phyloP scores from a whole-genome alignment of 2,888 invertebrate species.

The Proisotoma minuta region DNA sequence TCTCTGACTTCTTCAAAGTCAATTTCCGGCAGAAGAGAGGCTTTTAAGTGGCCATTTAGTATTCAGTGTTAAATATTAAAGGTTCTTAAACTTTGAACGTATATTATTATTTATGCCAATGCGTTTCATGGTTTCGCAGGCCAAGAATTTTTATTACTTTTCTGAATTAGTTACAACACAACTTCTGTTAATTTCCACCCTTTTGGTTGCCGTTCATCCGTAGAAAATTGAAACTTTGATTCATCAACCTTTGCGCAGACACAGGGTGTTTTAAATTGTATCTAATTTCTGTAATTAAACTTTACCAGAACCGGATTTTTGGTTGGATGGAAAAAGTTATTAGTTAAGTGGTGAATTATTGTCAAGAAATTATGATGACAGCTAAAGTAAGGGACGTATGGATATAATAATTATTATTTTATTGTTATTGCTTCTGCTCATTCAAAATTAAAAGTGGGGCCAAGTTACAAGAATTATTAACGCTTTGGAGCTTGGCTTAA shows the following conservation, averaged over 20 bases:
- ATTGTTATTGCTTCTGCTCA: slow-evolving; percentile 5
- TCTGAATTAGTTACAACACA: slow-evolving; percentile 10
- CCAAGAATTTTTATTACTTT: slow-evolving; percentile 13
- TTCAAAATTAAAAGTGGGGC: too few relatives aligned
- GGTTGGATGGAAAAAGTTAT: background rate
- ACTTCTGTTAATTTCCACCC: background rate
- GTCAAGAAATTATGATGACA: slow-evolving; percentile 16
- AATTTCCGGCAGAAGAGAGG: slow-evolving; percentile 11
- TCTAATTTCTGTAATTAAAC: too few relatives aligned
- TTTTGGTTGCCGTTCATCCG: background rate
- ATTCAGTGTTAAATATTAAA: slow-evolving; percentile 10
- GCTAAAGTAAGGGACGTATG: slow-evolving; percentile 15
- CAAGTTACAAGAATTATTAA: too few relatives aligned
- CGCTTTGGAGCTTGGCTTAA: too few relatives aligned
- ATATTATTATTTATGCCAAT: slow-evolving; percentile 7
- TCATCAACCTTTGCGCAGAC: too few relatives aligned
- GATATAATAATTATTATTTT: slow-evolving; percentile 5
- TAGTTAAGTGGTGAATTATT: slow-evolving; percentile 13
- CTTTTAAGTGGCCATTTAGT: slow-evolving; percentile 1
- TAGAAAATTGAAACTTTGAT: slow-evolving; percentile 5
- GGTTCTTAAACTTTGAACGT: slow-evolving; percentile 3
- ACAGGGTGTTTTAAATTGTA: too few relatives aligned
- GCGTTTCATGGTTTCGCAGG: background rate
- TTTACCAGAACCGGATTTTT: too few relatives aligned
- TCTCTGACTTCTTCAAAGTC: background rate